Evolutionary conservation across 2,113 vertebrate genomes (phyloP).

Genomic region (Strigops habroptila): DNA sequence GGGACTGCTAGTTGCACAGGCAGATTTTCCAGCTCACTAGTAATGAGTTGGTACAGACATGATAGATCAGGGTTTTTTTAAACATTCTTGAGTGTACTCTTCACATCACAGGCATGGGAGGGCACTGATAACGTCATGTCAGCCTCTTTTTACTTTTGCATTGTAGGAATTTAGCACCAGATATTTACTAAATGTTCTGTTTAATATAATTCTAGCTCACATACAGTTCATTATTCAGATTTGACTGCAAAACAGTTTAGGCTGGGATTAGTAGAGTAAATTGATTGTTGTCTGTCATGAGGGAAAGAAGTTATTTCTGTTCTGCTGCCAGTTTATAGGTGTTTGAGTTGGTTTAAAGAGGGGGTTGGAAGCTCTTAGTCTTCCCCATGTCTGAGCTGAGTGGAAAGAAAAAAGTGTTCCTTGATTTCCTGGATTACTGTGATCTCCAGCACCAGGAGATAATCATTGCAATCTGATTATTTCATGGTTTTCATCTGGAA

Average conservation of each 20-base stretch:
- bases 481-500: background rate
- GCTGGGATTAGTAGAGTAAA: background rate
- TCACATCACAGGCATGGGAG: background rate
- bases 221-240: background rate
- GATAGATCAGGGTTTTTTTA: background rate
- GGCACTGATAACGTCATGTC: background rate
- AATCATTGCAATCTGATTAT: background rate
- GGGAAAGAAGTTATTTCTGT: background rate
- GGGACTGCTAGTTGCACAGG: background rate
- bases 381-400: background rate
- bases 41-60: background rate
- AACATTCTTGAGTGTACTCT: background rate
- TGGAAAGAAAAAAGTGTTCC: background rate
- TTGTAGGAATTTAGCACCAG: conserved; percentile 45
- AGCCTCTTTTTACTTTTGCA: background rate
- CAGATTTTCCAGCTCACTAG: background rate
- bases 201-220: background rate
- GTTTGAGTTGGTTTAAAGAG: background rate
- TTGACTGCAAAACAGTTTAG: background rate
- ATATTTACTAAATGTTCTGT: background rate
- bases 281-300: background rate
- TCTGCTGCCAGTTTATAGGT: background rate
- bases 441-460: background rate
- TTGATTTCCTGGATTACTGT: background rate
- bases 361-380: background rate